Percentiles rank a stretch among this genome's conserved stretches.
These are phyloP conservation scores for Tryphoninae sp. DNA, from an alignment of 2,888 invertebrate genomes.

Conservation along the genomic window DNA sequence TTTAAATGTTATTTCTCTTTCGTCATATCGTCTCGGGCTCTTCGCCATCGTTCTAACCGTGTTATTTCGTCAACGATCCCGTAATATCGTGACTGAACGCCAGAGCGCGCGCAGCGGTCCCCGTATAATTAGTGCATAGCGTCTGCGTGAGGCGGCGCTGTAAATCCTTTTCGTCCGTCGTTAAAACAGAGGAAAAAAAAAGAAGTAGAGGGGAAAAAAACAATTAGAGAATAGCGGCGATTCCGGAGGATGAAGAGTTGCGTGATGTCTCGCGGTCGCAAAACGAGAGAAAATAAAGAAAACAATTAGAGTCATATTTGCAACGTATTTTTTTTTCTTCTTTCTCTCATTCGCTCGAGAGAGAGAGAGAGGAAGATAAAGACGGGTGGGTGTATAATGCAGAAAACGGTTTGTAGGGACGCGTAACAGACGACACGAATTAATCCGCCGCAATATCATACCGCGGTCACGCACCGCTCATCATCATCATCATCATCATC, in stretches of 20 bases:
- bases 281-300: slow-evolving; percentile 36
- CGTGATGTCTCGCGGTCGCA: slow-evolving; percentile 45
- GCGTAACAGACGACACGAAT: slow-evolving; percentile 31
- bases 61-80: slow-evolving; percentile 63
- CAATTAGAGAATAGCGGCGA: slow-evolving; percentile 50
- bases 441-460: slow-evolving; percentile 54
- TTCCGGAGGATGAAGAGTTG: slow-evolving; percentile 27
- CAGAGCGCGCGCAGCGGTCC: slow-evolving; percentile 14
- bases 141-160: slow-evolving; percentile 31
- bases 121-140: slow-evolving; percentile 47
- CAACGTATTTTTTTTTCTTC: background rate
- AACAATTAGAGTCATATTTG: slow-evolving; percentile 59
- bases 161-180: slow-evolving; percentile 44
- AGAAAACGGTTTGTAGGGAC: slow-evolving; percentile 2
- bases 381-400: background rate
- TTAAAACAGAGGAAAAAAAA: slow-evolving; percentile 1
- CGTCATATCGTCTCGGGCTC: slow-evolving; percentile 37
- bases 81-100: slow-evolving; percentile 36
- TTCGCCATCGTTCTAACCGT: slow-evolving; percentile 31
- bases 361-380: slow-evolving; percentile 17
- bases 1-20: slow-evolving; percentile 22
- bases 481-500: slow-evolving; percentile 53
- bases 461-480: slow-evolving; percentile 64
- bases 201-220: background rate
- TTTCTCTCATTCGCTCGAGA: slow-evolving; percentile 27